Evolutionary conservation across 2,113 vertebrate genomes (phyloP).

Genomic region (Prietella phreatophila): DNA sequence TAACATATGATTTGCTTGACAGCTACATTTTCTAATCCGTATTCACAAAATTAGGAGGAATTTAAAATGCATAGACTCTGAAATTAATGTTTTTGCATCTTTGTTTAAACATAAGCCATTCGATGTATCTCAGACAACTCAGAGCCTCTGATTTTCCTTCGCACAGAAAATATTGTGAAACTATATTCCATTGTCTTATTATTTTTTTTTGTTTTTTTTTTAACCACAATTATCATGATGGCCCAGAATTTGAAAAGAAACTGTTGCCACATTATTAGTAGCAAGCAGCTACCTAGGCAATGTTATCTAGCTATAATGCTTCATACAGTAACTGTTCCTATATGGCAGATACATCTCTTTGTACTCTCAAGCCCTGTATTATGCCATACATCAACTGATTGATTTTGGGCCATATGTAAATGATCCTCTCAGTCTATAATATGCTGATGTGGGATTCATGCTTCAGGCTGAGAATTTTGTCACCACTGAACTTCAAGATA

Average conservation of each 20-base stretch:
- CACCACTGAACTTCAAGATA: constrained; percentile 38
- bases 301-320: background rate
- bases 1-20: background rate
- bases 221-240: background rate
- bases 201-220: background rate
- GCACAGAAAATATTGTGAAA: background rate
- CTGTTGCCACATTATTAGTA: background rate
- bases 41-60: background rate
- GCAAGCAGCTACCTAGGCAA: background rate
- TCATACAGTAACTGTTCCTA: background rate
- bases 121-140: no score
- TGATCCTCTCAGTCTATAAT: constrained; percentile 6
- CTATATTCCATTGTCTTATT: background rate
- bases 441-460: background rate
- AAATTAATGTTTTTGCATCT: background rate
- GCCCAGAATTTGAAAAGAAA: background rate
- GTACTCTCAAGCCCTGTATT: background rate
- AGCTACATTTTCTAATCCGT: background rate
- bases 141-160: background rate
- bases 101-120: no score
- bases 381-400: background rate
- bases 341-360: background rate
- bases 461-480: constrained; percentile 30
- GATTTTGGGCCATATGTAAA: background rate
- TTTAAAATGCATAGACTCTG: background rate